Base-by-base conservation (phyloP, 2,888 invertebrate genomes). In the Luffia ferchaultella region DNA sequence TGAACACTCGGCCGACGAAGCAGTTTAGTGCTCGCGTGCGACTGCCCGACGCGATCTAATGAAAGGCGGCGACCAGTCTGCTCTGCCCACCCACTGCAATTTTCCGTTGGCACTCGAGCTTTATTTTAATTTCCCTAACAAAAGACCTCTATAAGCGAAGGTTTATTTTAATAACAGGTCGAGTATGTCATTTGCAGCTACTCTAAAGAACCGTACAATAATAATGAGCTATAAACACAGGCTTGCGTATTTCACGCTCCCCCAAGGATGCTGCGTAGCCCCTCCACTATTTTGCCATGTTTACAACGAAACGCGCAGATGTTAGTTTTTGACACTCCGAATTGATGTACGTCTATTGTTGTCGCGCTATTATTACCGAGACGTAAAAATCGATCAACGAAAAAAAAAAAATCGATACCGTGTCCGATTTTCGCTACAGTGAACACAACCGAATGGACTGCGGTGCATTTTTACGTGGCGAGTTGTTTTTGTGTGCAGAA, bases 301-400 rank as follows among this genome's bases (percentile, higher is more conserved):
- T 78, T 78, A 76, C 73, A 75, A 70, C 73, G 73, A 67, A 67
- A 68, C 67, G 76, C 76, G 82, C 82, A 83, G 83, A 83, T 83
- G 83, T 79, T 80, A 80, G 80, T 82, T 82, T 83, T 82, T 83
- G 83, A 83, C 83, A 82, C 82, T 78, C 60, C 5, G 70, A 76
- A 79, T 83, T 82, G 80, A 83, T 83, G 82, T 79, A 76, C 71
- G 67, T 68, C 73, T 65, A 67, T 83, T 82, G 79, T 80, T 80
- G 59, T 59, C 60, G 63, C 57, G 57, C 70, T 66, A 70, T 75
- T 76, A 79, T 80, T 78, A 70, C 65, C 64, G 62, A 65, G 60
- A 65, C 61, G 68, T 67, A 72, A 76, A 76, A 79, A 80, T 71
- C 72, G 67, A 70, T 69, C 55, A 58, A 53, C 55, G 56, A 68